phyloP scores from a whole-genome alignment of 2,888 invertebrate species.

The Acanthosepion pharaonis region DNA sequence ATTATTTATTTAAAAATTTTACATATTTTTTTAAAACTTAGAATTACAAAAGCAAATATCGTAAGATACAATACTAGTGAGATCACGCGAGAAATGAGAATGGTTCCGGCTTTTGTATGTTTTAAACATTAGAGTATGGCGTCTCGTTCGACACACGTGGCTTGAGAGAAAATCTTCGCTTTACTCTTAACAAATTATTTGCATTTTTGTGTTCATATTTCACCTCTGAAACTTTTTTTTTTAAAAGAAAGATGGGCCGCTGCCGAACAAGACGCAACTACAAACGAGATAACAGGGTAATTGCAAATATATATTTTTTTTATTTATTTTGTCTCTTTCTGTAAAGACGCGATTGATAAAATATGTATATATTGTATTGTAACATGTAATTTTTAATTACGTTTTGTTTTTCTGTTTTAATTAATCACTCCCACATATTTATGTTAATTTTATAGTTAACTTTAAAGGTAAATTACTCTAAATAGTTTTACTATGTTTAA shows the following conservation, averaged over 20 bases:
- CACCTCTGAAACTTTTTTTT: neutral
- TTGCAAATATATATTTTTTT: neutral
- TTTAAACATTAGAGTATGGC: conserved; percentile 40
- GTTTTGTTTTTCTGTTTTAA: neutral
- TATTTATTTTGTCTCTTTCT: neutral
- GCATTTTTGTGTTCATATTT: neutral
- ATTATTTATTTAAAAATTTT: neutral
- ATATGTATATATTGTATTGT: neutral
- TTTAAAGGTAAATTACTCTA: neutral
- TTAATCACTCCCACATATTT: neutral
- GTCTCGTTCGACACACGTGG: conserved; percentile 40
- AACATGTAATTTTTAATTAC: neutral
- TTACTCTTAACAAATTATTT: neutral
- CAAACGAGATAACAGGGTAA: conserved; percentile 33
- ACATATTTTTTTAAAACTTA: neutral
- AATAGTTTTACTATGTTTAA: neutral
- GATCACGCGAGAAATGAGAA: neutral
- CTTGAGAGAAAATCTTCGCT: neutral
- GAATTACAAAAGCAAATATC: neutral
- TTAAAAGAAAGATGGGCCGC: conserved; percentile 41
- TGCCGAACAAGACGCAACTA: conserved; percentile 35
- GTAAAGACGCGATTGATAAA: neutral
- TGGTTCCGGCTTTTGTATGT: neutral
- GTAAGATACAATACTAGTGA: neutral
- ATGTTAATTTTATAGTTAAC: neutral